Base-by-base conservation (phyloP, 1,140 invertebrate genomes). In the Aphidius ervi region DNA sequence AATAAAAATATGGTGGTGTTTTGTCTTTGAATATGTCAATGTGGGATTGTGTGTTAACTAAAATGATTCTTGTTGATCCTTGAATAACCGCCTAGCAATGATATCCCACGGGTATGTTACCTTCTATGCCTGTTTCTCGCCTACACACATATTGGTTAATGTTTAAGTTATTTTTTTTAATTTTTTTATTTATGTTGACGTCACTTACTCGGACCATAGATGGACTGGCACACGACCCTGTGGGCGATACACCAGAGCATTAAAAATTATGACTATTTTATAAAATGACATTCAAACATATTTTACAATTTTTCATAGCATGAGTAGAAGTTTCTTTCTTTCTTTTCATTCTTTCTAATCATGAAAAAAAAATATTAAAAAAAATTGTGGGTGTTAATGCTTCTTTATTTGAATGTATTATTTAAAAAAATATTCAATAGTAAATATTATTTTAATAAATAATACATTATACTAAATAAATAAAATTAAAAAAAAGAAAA, bases 71-170 rank as follows among this genome's bases (percentile, higher is more conserved):
- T 56, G 62, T 61, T 60, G 62, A 62, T 67, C 65, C 55, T 63
- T 63, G 57, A 64, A 58, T 45, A 60, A 31, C 61, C 60, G 62
- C 63, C 68, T 65, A 58, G 63, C 48, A 5, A 41, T 58, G 48
- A 62, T 68, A 70, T 73, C 70, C 71, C 68, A 74, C 71, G 68
- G 67, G 65, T 59, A 4, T 31, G 64, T 71, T 70, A 67, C 72
- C 70, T 72, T 71, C 69, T 69, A 69, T 66, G 72, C 68, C 63
- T 49, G 46, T 50, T 55, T 6, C 6, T 5, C 43, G 45, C n/a
- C n/a, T n/a, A 46, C 8, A 66, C 66, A 62, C 58, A 66, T 66
- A 66, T 68, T 65, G 69, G 63, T 67, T 65, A 68, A 70, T 67
- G 65, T 69, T 31, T 68, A 72, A 74, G 70, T 54, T 31, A 1